A percentile compares a stretch with the other conserved stretches of the same genome.
These are phyloP conservation scores for Drosophila rubida DNA, from an alignment of 2,888 invertebrate genomes.

Conservation along the genomic window DNA sequence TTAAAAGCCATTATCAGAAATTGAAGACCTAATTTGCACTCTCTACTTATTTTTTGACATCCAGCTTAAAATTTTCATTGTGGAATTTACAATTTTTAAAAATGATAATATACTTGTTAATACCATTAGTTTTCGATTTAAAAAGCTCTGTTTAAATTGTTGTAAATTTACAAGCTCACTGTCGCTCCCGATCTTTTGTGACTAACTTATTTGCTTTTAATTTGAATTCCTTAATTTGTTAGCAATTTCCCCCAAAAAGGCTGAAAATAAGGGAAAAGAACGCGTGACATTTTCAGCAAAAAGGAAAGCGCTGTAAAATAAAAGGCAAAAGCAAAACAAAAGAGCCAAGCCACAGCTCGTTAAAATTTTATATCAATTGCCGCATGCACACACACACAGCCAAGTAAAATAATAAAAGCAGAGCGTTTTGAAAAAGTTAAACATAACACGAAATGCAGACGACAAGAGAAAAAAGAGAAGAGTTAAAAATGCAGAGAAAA, in stretches of 20 bases:
- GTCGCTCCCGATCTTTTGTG: not conserved
- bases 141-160: too few species aligned
- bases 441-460: slow-evolving; percentile 40
- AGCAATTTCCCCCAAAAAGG: not conserved
- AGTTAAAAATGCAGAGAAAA: slow-evolving; percentile 65
- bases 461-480: slow-evolving; percentile 7
- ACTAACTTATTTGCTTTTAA: not conserved
- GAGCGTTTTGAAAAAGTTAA: slow-evolving; percentile 35
- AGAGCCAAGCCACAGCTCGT: slow-evolving; percentile 63
- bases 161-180: not conserved
- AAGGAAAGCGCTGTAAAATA: slow-evolving; percentile 22
- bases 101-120: too few species aligned
- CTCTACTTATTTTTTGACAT: too few species aligned
- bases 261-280: slow-evolving; percentile 53
- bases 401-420: slow-evolving; percentile 22
- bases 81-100: too few species aligned
- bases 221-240: not conserved
- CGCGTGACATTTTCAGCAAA: slow-evolving; percentile 53
- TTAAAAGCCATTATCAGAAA: too few species aligned
- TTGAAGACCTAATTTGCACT: too few species aligned
- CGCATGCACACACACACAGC: slow-evolving; percentile 49
- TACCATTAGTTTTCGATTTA: too few species aligned
- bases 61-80: too few species aligned
- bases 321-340: slow-evolving; percentile 29
- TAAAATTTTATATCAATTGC: slow-evolving; percentile 72